These are phyloP conservation scores for Parus major DNA, from an alignment of 2,113 vertebrate species.

Conservation along the genomic window DNA sequence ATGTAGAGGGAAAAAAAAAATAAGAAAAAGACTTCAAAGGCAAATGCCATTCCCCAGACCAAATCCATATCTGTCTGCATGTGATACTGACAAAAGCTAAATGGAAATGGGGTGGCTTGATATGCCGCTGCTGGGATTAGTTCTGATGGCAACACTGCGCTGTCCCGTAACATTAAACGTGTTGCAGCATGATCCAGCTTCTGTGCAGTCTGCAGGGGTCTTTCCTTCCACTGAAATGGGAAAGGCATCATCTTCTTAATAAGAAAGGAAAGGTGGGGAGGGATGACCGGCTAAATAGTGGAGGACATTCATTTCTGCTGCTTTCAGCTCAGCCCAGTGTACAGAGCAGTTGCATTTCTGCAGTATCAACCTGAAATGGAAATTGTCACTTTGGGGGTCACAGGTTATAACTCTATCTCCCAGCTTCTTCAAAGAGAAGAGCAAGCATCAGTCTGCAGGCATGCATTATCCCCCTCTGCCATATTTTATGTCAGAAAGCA, in stretches of 20 bases:
- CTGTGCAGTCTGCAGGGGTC: not conserved
- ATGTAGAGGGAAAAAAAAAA: not conserved
- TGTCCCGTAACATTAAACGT: not conserved
- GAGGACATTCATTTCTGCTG: not conserved
- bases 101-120: conserved; percentile 36
- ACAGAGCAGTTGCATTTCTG: not conserved
- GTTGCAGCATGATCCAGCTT: not conserved
- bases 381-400: not conserved
- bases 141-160: not conserved
- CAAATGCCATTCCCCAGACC: not conserved
- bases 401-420: not conserved
- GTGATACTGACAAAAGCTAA: not conserved
- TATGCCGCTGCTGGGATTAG: conserved; percentile 8
- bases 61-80: not conserved
- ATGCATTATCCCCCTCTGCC: not conserved
- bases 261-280: not conserved
- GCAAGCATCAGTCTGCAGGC: not conserved
- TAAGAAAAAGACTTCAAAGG: not conserved
- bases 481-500: not conserved
- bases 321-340: not conserved
- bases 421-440: not conserved
- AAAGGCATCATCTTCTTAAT: not conserved
- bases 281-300: not conserved
- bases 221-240: not conserved
- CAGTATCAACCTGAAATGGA: not conserved